A percentile compares a stretch with the other conserved stretches of the same genome.
Conservation (phyloP, 2,797 vertebrate species). For the Phrynocephalus forsythii region DNA sequence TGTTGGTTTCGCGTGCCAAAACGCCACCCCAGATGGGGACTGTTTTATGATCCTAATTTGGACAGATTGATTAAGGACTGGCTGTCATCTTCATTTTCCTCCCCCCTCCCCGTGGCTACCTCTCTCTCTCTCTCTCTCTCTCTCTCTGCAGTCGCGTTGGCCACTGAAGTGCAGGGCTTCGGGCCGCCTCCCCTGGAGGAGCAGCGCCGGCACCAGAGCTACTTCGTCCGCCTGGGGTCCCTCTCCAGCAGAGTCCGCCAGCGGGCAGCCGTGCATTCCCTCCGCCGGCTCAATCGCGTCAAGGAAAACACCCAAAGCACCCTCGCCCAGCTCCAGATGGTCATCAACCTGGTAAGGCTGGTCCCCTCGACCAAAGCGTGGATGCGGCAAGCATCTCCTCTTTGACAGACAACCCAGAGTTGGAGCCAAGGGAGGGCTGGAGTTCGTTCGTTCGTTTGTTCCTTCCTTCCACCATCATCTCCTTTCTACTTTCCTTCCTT, state of each 20-base stretch:
- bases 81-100: no score
- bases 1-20: no score
- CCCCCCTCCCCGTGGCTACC: not conserved
- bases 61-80: no score
- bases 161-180: conserved; percentile 61
- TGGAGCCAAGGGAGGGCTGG: no score
- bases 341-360: conserved; percentile 84
- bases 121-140: conserved; percentile 59
- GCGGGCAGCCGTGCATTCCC: conserved; percentile 85
- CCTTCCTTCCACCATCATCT: no score
- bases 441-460: no score
- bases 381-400: no score
- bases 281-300: conserved; percentile 80
- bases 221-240: conserved; percentile 93
- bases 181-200: conserved; percentile 71
- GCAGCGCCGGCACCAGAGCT: conserved; percentile 79
- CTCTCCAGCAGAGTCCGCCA: conserved; percentile 85
- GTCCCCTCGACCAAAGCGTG: accelerated
- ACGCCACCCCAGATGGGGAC: no score
- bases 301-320: conserved; percentile 78
- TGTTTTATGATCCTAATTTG: not conserved
- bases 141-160: conserved; percentile 77
- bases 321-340: conserved; percentile 83
- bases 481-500: no score
- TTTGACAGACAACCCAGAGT: no score